These are phyloP conservation scores for Leptobrachium ailaonicum DNA, from an alignment of 2,113 vertebrate genomes.

Conservation along the genomic window DNA sequence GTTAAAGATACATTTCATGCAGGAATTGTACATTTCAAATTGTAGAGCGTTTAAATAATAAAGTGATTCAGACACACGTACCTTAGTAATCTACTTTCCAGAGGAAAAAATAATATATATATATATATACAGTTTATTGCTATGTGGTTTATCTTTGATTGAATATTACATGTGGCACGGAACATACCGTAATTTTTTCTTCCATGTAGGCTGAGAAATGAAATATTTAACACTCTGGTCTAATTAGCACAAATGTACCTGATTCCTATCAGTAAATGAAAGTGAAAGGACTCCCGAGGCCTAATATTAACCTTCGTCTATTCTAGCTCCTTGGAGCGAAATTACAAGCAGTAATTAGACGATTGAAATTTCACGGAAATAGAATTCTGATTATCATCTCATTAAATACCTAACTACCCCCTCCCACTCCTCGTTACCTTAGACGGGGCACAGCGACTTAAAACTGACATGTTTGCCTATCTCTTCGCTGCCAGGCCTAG, in stretches of 20 bases:
- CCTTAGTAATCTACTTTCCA: neutral
- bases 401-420: slow-evolving; percentile 73
- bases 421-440: slow-evolving; percentile 44
- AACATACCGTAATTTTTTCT: slow-evolving; percentile 60
- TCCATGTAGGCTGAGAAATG: slow-evolving; percentile 66
- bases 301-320: slow-evolving; percentile 74
- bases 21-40: no score
- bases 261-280: slow-evolving; percentile 78
- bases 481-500: slow-evolving; percentile 69
- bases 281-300: slow-evolving; percentile 72
- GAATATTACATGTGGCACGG: slow-evolving; percentile 66
- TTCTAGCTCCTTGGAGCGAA: slow-evolving; percentile 67
- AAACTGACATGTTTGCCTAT: slow-evolving; percentile 71
- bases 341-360: slow-evolving; percentile 80
- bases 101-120: neutral
- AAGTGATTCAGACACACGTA: no score
- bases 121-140: neutral
- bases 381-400: slow-evolving; percentile 81
- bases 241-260: slow-evolving; percentile 82
- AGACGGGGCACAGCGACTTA: slow-evolving; percentile 73
- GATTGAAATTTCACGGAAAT: slow-evolving; percentile 78
- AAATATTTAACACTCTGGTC: slow-evolving; percentile 74
- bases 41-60: no score
- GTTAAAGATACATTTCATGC: no score
- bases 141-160: slow-evolving; percentile 70